A percentile compares a stretch with the other conserved stretches of the same genome.
Conservation (phyloP, 1,140 invertebrate species). For the Harlomillsia oculata region DNA sequence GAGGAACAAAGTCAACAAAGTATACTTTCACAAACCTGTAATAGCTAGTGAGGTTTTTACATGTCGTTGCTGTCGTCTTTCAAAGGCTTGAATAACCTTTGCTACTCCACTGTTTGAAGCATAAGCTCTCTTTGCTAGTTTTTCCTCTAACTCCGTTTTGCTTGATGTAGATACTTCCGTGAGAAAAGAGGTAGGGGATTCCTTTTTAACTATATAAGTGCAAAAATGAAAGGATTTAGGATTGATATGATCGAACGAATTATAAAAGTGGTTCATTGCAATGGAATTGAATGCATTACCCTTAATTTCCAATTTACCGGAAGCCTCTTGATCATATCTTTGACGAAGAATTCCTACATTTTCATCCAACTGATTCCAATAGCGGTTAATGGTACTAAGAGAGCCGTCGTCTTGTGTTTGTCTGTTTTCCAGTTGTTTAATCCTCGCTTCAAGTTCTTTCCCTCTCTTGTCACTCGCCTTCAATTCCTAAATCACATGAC, state of each 20-base stretch:
- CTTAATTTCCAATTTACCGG: slow-evolving; percentile 89
- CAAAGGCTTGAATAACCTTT: not conserved
- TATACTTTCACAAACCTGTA: not conserved
- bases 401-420: slow-evolving; percentile 97
- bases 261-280: too few relatives aligned
- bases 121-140: too few relatives aligned
- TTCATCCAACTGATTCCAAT: slow-evolving; percentile 97
- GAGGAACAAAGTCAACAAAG: slow-evolving; percentile 9
- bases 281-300: too few relatives aligned
- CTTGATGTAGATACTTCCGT: too few relatives aligned
- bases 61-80: not conserved
- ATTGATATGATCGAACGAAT: too few relatives aligned
- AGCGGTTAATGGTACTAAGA: slow-evolving; percentile 92
- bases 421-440: slow-evolving; percentile 92
- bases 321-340: slow-evolving; percentile 92
- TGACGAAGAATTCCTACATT: slow-evolving; percentile 88
- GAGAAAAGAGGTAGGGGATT: slow-evolving; percentile 5
- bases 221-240: too few relatives aligned
- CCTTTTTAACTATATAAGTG: slow-evolving; percentile 26
- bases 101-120: too few relatives aligned
- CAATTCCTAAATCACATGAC: slow-evolving; percentile 67
- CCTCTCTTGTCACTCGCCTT: slow-evolving; percentile 82
- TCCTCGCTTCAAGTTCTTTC: slow-evolving; percentile 77
- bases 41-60: not conserved
- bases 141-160: too few relatives aligned